These are phyloP conservation scores for Oscheius sp. DNA, from an alignment of 2,888 invertebrate species.

Conservation along the genomic window DNA sequence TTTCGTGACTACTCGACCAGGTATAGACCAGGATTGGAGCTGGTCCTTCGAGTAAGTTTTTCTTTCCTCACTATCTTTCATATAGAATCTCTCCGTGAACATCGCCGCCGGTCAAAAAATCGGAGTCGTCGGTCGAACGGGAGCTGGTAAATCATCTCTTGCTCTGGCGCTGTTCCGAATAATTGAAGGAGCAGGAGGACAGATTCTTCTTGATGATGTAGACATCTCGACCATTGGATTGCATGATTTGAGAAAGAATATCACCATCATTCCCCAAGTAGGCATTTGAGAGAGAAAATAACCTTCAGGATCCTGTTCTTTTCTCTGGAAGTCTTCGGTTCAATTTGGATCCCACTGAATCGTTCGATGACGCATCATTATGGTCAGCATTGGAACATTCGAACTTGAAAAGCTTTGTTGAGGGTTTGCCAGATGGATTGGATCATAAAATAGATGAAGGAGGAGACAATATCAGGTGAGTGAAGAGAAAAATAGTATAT, in stretches of 20 bases:
- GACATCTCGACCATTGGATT: slow-evolving; percentile 77
- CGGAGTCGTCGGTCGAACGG: slow-evolving; percentile 72
- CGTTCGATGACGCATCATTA: slow-evolving; percentile 44
- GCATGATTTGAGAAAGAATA: slow-evolving; percentile 83
- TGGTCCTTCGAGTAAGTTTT: slow-evolving; percentile 68
- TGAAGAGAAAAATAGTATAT: no score
- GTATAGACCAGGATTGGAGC: slow-evolving; percentile 82
- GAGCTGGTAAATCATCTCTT: slow-evolving; percentile 70
- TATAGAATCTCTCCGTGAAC: slow-evolving; percentile 74
- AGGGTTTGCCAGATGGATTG: slow-evolving; percentile 75
- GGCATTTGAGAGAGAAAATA: slow-evolving; percentile 33
- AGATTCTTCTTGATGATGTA: slow-evolving; percentile 62
- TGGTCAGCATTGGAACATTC: slow-evolving; percentile 54
- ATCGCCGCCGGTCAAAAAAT: slow-evolving; percentile 76
- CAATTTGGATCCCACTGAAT: slow-evolving; percentile 90
- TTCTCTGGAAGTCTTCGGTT: slow-evolving; percentile 73
- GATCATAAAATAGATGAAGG: slow-evolving; percentile 87
- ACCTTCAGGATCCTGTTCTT: slow-evolving; percentile 71
- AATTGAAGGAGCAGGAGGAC: slow-evolving; percentile 63
- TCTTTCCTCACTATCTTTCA: neutral
- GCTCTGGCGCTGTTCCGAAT: slow-evolving; percentile 69
- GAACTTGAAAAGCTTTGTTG: slow-evolving; percentile 46
- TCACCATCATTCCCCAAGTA: slow-evolving; percentile 80
- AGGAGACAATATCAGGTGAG: slow-evolving; percentile 80
- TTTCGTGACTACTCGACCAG: slow-evolving; percentile 47